These are phyloP conservation scores for Polydesmus complanatus DNA, from an alignment of 2,888 invertebrate genomes.

Conservation along the genomic window DNA sequence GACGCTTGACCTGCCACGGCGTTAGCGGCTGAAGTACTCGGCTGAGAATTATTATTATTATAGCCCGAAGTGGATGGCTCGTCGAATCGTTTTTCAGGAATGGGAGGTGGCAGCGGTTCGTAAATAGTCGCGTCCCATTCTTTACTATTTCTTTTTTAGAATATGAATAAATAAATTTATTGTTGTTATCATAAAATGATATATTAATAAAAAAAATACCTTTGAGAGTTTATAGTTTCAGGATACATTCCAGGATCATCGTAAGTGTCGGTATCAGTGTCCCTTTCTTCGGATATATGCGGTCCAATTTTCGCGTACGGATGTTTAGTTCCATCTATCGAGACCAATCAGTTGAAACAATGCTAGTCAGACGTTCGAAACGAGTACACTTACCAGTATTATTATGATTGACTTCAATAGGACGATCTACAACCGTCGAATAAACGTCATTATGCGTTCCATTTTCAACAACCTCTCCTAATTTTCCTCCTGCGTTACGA, in stretches of 20 bases:
- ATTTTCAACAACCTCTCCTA: background rate
- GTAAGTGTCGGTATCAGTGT: background rate
- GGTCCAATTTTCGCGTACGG: background rate
- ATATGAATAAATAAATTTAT: no score
- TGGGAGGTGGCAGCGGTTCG: slow-evolving; percentile 6
- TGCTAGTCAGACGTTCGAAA: no score
- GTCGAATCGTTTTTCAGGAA: slow-evolving; percentile 8
- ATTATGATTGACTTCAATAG: no score
- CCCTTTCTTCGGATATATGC: background rate
- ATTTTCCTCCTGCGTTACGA: background rate
- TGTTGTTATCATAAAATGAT: no score
- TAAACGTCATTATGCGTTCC: no score
- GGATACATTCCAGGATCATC: background rate
- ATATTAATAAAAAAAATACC: background rate
- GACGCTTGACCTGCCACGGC: slow-evolving; percentile 1
- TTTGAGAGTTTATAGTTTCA: background rate
- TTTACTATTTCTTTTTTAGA: no score
- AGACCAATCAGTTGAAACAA: no score
- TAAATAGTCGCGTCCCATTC: no score
- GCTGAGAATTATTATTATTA: background rate
- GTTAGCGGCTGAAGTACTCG: background rate
- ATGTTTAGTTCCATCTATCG: background rate
- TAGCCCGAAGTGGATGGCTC: background rate
- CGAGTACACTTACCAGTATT: no score
- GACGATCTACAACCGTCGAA: no score